Evolutionary conservation across 2,113 vertebrate genomes (phyloP).

Genomic region (Gracilinanus agilis): DNA sequence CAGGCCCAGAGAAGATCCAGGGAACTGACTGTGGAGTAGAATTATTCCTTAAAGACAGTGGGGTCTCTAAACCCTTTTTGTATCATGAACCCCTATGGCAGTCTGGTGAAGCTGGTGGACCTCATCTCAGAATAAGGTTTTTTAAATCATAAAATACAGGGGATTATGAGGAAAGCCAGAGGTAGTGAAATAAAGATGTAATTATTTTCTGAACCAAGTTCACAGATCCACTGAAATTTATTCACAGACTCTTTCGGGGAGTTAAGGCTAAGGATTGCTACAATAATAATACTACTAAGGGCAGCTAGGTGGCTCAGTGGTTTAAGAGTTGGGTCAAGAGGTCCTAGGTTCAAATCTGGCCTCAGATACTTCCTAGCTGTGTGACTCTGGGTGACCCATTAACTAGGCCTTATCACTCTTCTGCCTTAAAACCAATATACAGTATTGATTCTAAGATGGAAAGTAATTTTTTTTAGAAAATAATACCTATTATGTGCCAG

Average conservation of each 20-base stretch:
- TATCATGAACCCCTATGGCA: not conserved
- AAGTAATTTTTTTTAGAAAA: too few relatives aligned
- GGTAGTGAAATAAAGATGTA: not conserved
- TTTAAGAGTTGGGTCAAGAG: too few relatives aligned
- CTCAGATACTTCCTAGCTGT: too few relatives aligned
- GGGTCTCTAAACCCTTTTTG: not conserved
- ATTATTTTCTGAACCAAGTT: not conserved
- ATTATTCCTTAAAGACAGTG: not conserved
- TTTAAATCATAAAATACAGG: not conserved
- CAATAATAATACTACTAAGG: not conserved
- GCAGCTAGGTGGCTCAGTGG: too few relatives aligned
- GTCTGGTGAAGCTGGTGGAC: not conserved
- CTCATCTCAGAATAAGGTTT: not conserved
- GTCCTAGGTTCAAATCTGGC: too few relatives aligned
- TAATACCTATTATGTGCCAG: not conserved
- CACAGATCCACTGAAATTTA: not conserved
- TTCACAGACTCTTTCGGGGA: not conserved
- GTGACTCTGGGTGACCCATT: too few relatives aligned
- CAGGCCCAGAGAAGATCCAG: not conserved
- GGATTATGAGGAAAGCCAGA: not conserved
- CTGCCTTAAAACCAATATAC: too few relatives aligned
- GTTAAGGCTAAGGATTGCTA: not conserved
- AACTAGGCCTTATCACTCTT: too few relatives aligned
- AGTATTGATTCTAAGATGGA: too few relatives aligned
- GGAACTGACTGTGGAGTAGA: not conserved